Evolutionary conservation across 1,140 invertebrate genomes (phyloP), one percentile per base, ranked within the genome.

Genomic region (Dreissena rostriformis): DNA sequence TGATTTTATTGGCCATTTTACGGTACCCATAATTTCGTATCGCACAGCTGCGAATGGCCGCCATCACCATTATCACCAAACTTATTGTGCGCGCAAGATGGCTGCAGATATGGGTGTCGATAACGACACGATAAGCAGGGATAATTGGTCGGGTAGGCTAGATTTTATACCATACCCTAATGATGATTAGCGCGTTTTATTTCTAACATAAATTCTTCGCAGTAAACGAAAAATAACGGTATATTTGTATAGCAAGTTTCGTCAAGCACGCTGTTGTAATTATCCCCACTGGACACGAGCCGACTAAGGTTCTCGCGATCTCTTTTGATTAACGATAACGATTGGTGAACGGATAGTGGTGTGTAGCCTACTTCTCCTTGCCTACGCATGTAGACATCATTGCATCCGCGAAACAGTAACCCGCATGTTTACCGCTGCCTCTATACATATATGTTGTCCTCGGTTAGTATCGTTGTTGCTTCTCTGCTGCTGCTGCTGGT

Each of bases 111-210:
- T 52, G 57, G 55, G 77, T 79, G 77, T 68, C 77, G 77, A 79
- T 79, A 79, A 79, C 77, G 77, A 71, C 68, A 70, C 49, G 77
- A 79, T 79, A 79, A 79, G 77, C 52, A 29, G 77, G 29, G 77
- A 79, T 79, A 79, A 79, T 79, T 79, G 77, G 77, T 39, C 63
- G 17, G 22, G 65, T n/a, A 66, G 53, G 77, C 68, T 49, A 52
- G 66, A 52, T 26, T 68, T 79, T 79, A 79, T 65, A 52, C 77
- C 77, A n/a, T 29, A 28, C 65, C 77, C 77, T 79, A 79, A 79
- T 79, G 77, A 79, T 79, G 77, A 79, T 79, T 55, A 70, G 70
- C 65, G 55, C 65, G 12, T 70, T 79, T 79, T 79, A 79, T 70
- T 79, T 79, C 57, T 49, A 39, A 57, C 68, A 79, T 68, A 79